A percentile compares a stretch with the other conserved stretches of the same genome.
phyloP scores from a whole-genome alignment of 2,797 vertebrate species.

The Eleutherodactylus coqui region DNA sequence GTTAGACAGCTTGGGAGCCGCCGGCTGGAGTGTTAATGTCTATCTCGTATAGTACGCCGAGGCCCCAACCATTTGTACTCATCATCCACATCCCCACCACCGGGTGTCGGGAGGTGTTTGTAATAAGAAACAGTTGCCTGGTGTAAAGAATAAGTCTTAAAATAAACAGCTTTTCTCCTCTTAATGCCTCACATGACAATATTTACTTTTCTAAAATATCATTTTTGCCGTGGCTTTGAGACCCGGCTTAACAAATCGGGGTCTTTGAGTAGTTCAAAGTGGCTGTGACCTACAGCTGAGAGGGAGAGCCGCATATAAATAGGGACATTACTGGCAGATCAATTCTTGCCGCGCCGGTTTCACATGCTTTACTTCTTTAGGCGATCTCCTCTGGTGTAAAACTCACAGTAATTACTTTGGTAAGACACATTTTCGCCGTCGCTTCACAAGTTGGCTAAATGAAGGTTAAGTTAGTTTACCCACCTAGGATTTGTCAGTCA shows the following conservation, averaged over 20 bases:
- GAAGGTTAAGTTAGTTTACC: conserved; percentile 99
- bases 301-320: conserved; percentile 96
- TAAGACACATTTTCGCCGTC: conserved; percentile 91
- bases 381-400: conserved; percentile 84
- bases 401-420: conserved; percentile 91
- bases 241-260: conserved; percentile 86
- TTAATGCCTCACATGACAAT: conserved; percentile 90
- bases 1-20: too few species aligned
- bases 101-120: conserved; percentile 70
- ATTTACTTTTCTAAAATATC: conserved; percentile 99
- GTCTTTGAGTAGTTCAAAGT: conserved; percentile 84
- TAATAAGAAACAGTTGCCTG: conserved; percentile 74
- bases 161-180: conserved; percentile 87
- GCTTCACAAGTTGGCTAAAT: conserved; percentile 95
- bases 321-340: conserved; percentile 98
- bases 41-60: background rate
- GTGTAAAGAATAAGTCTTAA: conserved; percentile 82
- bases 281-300: conserved; percentile 84
- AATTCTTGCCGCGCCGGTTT: conserved; percentile 97
- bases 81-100: conserved; percentile 18
- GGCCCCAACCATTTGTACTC: conserved; percentile 40
- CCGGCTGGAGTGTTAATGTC: background rate
- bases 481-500: conserved; percentile 95
- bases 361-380: conserved; percentile 87
- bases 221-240: conserved; percentile 93